A percentile compares a stretch with the other conserved stretches of the same genome.
These are phyloP conservation scores for Aleiodes alternator DNA, from an alignment of 2,888 invertebrate genomes.

Conservation along the genomic window DNA sequence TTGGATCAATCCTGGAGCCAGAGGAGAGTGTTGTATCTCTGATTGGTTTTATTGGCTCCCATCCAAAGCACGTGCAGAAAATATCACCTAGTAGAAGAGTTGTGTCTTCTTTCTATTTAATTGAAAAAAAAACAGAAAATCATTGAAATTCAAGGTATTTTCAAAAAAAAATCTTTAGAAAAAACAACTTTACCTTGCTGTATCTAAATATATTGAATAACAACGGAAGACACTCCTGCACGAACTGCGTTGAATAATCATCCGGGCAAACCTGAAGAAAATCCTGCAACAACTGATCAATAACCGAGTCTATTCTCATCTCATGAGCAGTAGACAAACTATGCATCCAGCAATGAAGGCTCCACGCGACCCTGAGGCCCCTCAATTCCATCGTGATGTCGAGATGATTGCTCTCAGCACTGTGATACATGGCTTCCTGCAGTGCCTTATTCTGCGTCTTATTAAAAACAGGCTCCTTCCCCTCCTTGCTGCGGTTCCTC, in stretches of 20 bases:
- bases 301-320: constrained; percentile 87
- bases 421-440: constrained; percentile 96
- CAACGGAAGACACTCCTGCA: constrained; percentile 92
- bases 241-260: constrained; percentile 91
- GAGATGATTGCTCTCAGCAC: constrained; percentile 93
- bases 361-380: constrained; percentile 92
- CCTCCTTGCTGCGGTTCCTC: constrained; percentile 72
- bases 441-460: constrained; percentile 90
- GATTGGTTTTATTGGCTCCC: constrained; percentile 89
- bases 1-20: constrained; percentile 90
- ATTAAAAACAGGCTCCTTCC: constrained; percentile 77
- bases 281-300: constrained; percentile 92
- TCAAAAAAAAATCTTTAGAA: too few species aligned
- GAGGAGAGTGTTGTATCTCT: constrained; percentile 81
- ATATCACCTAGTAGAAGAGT: constrained; percentile 91
- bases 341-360: constrained; percentile 94
- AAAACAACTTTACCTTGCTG: constrained; percentile 83
- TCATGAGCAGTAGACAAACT: constrained; percentile 92
- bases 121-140: constrained; percentile 59
- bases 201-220: constrained; percentile 93
- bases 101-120: constrained; percentile 91
- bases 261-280: constrained; percentile 94
- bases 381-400: constrained; percentile 93
- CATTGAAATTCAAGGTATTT: not conserved
- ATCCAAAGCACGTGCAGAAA: constrained; percentile 91